Percentiles rank a stretch among this genome's conserved stretches.
phyloP scores from a whole-genome alignment of 2,113 vertebrate genomes.

The Scopus umbretta region DNA sequence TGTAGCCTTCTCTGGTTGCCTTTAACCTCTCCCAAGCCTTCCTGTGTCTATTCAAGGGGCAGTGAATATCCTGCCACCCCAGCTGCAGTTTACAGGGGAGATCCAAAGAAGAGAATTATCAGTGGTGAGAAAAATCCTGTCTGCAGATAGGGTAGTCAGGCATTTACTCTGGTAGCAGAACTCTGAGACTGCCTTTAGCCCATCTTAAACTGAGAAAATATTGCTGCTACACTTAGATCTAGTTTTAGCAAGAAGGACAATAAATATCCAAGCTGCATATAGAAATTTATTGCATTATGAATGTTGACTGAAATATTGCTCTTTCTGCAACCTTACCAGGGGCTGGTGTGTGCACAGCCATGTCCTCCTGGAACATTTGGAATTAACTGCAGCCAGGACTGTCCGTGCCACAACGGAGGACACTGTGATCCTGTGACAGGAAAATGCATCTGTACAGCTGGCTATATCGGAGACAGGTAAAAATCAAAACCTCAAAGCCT shows the following conservation, averaged over 20 bases:
- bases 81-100: neutral
- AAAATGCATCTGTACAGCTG: constrained; percentile 88
- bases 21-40: neutral
- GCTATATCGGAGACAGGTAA: constrained; percentile 95
- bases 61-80: neutral
- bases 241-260: neutral
- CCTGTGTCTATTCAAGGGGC: neutral
- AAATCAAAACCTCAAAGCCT: neutral
- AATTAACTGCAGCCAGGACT: constrained; percentile 95
- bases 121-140: neutral
- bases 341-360: constrained; percentile 93
- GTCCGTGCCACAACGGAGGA: constrained; percentile 93
- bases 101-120: neutral
- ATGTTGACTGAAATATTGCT: constrained; percentile 19
- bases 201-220: neutral
- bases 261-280: neutral
- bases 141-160: neutral
- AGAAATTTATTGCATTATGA: neutral
- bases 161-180: neutral
- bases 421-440: constrained; percentile 92
- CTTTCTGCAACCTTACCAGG: constrained; percentile 72
- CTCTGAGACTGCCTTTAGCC: neutral
- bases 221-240: neutral
- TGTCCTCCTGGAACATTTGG: constrained; percentile 91
- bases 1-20: neutral